Percentiles rank a stretch among this genome's conserved stretches.
Evolutionary conservation across 2,797 vertebrate species (phyloP).

Genomic region (Molothrus ater): DNA sequence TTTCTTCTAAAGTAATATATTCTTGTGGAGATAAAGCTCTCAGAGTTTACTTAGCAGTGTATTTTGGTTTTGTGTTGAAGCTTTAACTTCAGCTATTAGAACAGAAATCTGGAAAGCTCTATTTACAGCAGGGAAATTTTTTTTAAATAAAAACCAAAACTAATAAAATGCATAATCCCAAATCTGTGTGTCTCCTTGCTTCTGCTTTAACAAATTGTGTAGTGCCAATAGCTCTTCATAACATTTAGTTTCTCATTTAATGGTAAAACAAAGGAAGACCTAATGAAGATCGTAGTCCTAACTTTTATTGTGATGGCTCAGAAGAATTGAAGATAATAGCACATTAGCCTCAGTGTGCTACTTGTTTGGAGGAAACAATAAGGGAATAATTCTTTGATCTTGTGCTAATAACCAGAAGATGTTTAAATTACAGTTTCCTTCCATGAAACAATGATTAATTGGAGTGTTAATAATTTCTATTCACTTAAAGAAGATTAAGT

Average conservation of each 20-base stretch:
- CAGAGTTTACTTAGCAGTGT: background rate
- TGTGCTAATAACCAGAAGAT: background rate
- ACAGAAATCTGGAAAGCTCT: background rate
- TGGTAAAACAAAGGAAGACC: background rate
- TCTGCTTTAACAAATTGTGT: background rate
- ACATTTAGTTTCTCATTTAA: background rate
- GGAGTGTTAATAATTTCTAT: background rate
- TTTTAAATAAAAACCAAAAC: background rate
- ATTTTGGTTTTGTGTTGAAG: background rate
- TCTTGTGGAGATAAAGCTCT: background rate
- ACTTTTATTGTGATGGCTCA: background rate
- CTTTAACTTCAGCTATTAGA: background rate
- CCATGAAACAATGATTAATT: background rate
- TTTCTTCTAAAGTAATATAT: background rate
- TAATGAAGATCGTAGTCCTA: background rate
- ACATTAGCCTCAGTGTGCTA: accelerated
- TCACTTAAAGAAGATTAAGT: background rate
- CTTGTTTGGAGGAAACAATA: background rate
- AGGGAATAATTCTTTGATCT: background rate
- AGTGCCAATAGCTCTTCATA: background rate
- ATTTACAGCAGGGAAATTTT: background rate
- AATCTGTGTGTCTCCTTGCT: background rate
- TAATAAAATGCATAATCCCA: background rate
- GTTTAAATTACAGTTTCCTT: background rate
- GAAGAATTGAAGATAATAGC: background rate